Percentiles rank a stretch among this genome's conserved stretches.
Evolutionary conservation across 2,113 vertebrate species (phyloP).

Genomic region (Myotis brandtii): DNA sequence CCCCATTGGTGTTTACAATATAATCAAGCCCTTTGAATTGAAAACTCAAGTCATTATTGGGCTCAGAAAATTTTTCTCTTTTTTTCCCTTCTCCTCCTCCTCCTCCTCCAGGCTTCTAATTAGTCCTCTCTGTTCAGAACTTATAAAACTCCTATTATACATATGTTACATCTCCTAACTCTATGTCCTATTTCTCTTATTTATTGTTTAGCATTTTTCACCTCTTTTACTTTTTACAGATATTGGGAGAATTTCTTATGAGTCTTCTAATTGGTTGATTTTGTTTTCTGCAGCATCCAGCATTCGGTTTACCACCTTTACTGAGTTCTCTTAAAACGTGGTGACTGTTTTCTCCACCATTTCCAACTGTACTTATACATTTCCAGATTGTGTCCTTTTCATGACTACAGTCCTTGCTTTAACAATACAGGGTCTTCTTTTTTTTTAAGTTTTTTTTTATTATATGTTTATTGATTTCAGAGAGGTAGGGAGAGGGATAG

Average conservation of each 20-base stretch:
- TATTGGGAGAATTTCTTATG: not conserved
- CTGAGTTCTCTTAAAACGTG: not conserved
- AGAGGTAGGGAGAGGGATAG: no score
- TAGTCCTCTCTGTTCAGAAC: not conserved
- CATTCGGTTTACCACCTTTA: not conserved
- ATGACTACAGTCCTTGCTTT: not conserved
- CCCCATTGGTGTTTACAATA: not conserved
- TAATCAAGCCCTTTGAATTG: not conserved
- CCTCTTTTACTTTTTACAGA: slow-evolving; percentile 2
- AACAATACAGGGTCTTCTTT: not conserved
- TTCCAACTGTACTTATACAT: not conserved
- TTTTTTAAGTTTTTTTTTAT: no score
- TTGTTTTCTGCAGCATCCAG: not conserved
- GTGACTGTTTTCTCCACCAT: not conserved
- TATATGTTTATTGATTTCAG: no score
- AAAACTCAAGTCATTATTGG: slow-evolving; percentile 27
- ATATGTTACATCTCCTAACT: not conserved
- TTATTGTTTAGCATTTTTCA: not conserved
- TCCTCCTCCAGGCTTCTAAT: not conserved
- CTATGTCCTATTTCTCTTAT: not conserved
- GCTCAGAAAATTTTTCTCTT: not conserved
- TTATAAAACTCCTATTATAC: not conserved
- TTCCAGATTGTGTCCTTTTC: not conserved
- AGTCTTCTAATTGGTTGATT: not conserved
- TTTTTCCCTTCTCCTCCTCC: rapidly evolving